phyloP scores from a whole-genome alignment of 2,113 vertebrate species.

The Okapia johnstoni region DNA sequence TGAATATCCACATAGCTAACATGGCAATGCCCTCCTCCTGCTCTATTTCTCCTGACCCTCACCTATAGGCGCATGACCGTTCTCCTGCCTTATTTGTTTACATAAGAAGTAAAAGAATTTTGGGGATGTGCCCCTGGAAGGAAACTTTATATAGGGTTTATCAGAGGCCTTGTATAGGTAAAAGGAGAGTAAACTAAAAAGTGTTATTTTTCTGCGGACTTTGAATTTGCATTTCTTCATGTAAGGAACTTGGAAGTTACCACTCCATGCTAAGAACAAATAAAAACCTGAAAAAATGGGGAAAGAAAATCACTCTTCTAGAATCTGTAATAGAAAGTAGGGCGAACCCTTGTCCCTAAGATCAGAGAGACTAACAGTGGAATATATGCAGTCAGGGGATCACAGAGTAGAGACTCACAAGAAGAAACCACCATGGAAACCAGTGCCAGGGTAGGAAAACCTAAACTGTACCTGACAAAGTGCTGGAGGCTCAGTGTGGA shows the following conservation, averaged over 20 bases:
- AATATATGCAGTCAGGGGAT: neutral
- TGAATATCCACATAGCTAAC: neutral
- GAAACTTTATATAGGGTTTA: neutral
- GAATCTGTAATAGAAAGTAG: neutral
- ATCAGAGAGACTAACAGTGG: neutral
- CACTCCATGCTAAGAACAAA: neutral
- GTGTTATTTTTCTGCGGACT: neutral
- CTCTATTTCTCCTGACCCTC: neutral
- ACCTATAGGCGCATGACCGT: neutral
- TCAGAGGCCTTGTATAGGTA: neutral
- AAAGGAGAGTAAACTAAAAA: neutral
- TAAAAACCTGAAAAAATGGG: neutral
- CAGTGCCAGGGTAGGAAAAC: neutral
- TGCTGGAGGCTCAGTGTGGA: neutral
- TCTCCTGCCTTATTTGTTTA: neutral
- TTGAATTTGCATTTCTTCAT: neutral
- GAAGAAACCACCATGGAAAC: neutral
- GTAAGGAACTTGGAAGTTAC: neutral
- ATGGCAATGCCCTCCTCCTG: neutral
- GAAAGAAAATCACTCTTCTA: neutral
- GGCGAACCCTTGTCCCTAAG: neutral
- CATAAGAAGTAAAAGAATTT: neutral
- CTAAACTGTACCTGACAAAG: neutral
- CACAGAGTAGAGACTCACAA: neutral
- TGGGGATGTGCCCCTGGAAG: neutral